Evolutionary conservation across 2,113 vertebrate genomes (phyloP), one percentile per base, ranked within the genome.

Genomic region (Bolborhynchus lineola): DNA sequence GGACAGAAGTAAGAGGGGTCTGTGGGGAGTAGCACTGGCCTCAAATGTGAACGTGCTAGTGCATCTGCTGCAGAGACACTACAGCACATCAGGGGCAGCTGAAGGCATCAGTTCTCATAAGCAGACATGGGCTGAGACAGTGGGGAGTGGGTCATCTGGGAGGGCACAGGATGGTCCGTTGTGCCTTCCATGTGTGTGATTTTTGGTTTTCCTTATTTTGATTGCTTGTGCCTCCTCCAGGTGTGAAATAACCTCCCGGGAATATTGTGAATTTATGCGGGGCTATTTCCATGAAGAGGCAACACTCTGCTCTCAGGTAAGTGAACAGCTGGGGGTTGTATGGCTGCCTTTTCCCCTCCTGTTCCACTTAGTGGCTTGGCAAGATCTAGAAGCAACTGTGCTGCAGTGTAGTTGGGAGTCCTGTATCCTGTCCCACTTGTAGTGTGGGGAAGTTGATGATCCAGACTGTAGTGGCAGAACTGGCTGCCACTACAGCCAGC

Each of bases 201-300:
- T 24, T 35, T 59, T 35, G 57, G 57, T 59, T 59, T 86, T 86
- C 29, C 70, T 92, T 0, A 0, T 25, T 88, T 91, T 53, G 46
- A 17, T 67, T 24, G 28, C 62, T 82, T 75, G 35, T 91, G 33
- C 80, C 90, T 57, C 95, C 60, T 64, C 42, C 92, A 99, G 99
- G 98, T 99, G 99, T 98, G 99, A 99, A 98, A 99, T 99, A 97
- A 99, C 99, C 59, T 99, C 99, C 50, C 98, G 99, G 67, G 99
- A 99, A 92, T 99, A 99, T 97, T 99, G 99, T 97, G 98, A 99
- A 95, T 99, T 99, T 97, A 99, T 99, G 99, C 98, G 98, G 74
- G 99, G 99, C 79, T 99, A 99, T 95, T 99, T 99, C 97, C 99
- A 99, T 0, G 99, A 99, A 97, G 99, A 99, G 94, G 99, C 99